Conservation (phyloP, 2,888 invertebrate species). For the Bhutanitis thaidina region DNA sequence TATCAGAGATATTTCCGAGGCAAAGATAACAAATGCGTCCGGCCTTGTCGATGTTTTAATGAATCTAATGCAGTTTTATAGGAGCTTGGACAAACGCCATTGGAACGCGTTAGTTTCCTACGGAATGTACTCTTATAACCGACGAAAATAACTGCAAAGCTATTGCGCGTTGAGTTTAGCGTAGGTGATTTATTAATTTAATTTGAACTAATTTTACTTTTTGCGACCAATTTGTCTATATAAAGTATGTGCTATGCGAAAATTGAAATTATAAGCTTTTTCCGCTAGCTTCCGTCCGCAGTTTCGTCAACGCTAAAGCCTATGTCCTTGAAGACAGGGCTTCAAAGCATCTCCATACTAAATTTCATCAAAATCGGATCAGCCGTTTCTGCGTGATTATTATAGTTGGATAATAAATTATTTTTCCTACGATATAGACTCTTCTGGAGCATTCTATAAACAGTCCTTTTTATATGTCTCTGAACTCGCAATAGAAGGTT, state of each 20-base stretch:
- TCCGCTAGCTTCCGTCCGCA: too few species aligned
- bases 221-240: not conserved
- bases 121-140: constrained; percentile 13
- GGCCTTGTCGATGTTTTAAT: constrained; percentile 1
- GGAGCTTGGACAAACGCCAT: constrained; percentile 14
- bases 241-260: not conserved
- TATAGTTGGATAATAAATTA: too few species aligned
- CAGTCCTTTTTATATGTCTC: too few species aligned
- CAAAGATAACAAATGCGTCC: constrained; percentile 2
- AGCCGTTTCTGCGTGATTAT: too few species aligned
- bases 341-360: too few species aligned
- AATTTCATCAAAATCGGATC: too few species aligned
- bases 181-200: constrained; percentile 13
- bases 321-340: too few species aligned
- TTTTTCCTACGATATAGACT: too few species aligned
- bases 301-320: too few species aligned
- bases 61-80: constrained; percentile 17
- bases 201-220: constrained; percentile 3
- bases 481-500: too few species aligned
- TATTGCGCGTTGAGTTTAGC: not conserved
- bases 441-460: too few species aligned
- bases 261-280: not conserved
- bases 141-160: constrained; percentile 18
- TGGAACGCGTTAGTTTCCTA: constrained; percentile 10
- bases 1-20: not conserved